Base-by-base conservation (phyloP, 1,140 invertebrate genomes). In the Diuraphis noxia region DNA sequence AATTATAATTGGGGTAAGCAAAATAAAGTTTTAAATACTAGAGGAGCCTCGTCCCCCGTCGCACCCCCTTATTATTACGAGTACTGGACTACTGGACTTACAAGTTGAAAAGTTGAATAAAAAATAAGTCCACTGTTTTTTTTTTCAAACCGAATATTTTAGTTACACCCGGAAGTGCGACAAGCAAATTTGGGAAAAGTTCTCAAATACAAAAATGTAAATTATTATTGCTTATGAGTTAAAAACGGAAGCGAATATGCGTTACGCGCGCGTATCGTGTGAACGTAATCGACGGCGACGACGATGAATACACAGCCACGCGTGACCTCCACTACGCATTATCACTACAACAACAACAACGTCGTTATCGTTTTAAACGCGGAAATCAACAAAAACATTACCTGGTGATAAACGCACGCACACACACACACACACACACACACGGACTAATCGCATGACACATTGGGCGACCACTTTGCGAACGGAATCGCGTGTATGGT, bases 311-410 rank as follows among this genome's bases (percentile, higher is more conserved):
- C 77, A 38, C 34, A 17, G 63, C 23, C 17, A 34, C 36, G 25
- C 81, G 38, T 3, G 41, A 84, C 79, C 79, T n/a, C 19, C 25
- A 8, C 82, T 17, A 21, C 19, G 30, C 13, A 30, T 1, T 1
- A 40, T 30, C 9, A 23, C 7, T 0, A 72, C 13, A 4, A 63
- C 30, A 72, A 17, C 13, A 2, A 56, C 30, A 0, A n/a, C 56
- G 56, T 5, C 25, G 81, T 84, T 84, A 84, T 84, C 81, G 25
- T 10, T 84, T 43, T 21, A 25, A 43, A 84, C 82, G 41, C 82
- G 82, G 82, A 84, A 84, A 84, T 41, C 38, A n/a, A 84, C 81
- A 41, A 19, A 13, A 84, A 84, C 77, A 72, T 34, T 72, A 72
- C 34, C 13, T 72, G 34, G 3, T 72, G 56, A 72, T 72, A 72